These are phyloP conservation scores for Macrochelys suwanniensis DNA, from an alignment of 2,797 vertebrate genomes.

Conservation along the genomic window DNA sequence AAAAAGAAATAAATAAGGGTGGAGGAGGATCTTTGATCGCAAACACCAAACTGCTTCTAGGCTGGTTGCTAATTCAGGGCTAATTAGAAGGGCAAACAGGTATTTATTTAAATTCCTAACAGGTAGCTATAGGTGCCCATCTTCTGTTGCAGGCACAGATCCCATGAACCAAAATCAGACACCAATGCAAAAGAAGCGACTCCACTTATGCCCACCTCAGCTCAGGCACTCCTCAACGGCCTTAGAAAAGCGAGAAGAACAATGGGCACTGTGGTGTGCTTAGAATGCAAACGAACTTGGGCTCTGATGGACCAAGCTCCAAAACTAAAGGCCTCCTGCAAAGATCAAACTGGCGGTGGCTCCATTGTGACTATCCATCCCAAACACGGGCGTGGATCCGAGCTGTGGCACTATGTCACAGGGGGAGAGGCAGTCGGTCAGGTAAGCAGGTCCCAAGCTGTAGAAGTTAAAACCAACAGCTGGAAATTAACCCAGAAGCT, in stretches of 20 bases:
- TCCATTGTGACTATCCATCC: accelerated
- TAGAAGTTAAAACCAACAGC: background rate
- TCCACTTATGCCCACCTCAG: accelerated
- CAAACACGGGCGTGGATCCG: accelerated
- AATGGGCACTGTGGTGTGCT: background rate
- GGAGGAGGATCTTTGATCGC: background rate
- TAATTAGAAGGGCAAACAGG: background rate
- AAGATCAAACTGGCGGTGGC: accelerated
- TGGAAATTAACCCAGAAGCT: background rate
- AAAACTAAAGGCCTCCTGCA: accelerated
- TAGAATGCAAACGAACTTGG: accelerated
- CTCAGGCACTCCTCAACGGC: background rate
- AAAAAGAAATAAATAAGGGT: background rate
- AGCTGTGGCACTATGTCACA: background rate
- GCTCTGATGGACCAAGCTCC: background rate
- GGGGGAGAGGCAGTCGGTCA: accelerated
- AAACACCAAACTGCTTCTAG: background rate
- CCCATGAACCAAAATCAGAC: background rate
- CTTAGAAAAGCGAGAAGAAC: background rate
- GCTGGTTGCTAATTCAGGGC: background rate
- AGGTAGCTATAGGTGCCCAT: background rate
- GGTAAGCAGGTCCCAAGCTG: background rate
- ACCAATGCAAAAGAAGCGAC: background rate
- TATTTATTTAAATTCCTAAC: background rate
- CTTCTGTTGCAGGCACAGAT: background rate